Evolutionary conservation across 2,797 vertebrate species (phyloP).

Genomic region (Smutsia temminckii): DNA sequence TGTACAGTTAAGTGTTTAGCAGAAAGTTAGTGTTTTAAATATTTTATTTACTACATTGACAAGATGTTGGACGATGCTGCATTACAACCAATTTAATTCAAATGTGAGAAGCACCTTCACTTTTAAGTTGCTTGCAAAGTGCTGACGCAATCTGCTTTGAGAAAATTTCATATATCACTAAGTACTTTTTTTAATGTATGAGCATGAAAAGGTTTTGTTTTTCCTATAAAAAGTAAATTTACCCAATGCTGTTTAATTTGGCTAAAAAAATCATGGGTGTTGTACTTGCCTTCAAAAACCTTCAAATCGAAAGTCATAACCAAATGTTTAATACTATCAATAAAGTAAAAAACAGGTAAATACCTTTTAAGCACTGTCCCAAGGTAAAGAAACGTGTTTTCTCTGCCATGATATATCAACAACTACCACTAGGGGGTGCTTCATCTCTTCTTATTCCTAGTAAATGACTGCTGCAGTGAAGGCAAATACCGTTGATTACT

Average conservation of each 20-base stretch:
- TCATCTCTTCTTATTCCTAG: constrained; percentile 65
- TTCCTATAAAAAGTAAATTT: constrained; percentile 1
- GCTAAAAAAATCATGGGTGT: not conserved
- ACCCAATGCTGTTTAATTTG: not conserved
- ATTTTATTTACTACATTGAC: not conserved
- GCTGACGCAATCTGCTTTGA: not conserved
- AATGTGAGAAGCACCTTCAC: not conserved
- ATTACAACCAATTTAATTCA: not conserved
- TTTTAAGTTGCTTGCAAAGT: not conserved
- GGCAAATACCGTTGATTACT: not conserved
- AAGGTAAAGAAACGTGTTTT: not conserved
- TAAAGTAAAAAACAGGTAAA: not conserved
- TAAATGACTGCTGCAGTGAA: not conserved
- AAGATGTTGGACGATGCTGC: not conserved
- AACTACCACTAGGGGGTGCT: constrained; percentile 73
- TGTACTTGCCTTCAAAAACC: not conserved
- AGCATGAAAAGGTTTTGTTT: not conserved
- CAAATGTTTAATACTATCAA: not conserved
- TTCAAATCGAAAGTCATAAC: not conserved
- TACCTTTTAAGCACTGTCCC: not conserved
- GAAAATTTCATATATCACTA: not conserved
- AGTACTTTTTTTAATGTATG: not conserved
- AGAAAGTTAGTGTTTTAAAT: not conserved
- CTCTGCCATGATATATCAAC: constrained; percentile 23
- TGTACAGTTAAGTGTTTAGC: not conserved